Evolutionary conservation across 2,113 vertebrate species (phyloP), one percentile per base, ranked within the genome.

Genomic region (Embiotoca jacksoni): DNA sequence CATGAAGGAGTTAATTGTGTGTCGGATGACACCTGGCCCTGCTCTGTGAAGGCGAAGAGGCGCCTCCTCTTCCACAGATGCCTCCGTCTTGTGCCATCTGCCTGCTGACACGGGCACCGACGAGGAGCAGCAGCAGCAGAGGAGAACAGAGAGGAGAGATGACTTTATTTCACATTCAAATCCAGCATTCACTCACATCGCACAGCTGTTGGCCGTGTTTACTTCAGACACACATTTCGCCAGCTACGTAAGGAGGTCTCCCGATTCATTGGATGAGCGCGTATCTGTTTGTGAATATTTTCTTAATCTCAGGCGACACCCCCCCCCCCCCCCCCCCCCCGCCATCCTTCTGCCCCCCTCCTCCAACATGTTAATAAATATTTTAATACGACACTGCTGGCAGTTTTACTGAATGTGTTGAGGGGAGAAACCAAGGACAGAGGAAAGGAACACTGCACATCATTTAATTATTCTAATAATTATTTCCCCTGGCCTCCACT

Each of bases 1-100:
- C 81, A 79, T 77, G 83, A 80, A 76, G 65, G 78, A 82, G 84
- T 82, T 80, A 72, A 81, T 80, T 66, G 71, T 70, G 80, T 41
- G 50, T 74, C 86, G 80, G 88, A 85, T 72, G 85, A 89, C 86
- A 85, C 89, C 87, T 88, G 89, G 80, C 78, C 49, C 50, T 76
- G 73, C 81, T 90, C 86, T 64, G 76, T 72, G 81, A 84, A 79
- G 81, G 58, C 58, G 72, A 73, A 65, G 46, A 56, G 62, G 70
- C 47, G 1, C 83, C 81, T 85, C 80, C 83, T 74, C 75, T 74
- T 44, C 44, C 75, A 68, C 90, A 88, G 89, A 86, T 84, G 85
- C 68, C 35, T 52, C 56, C 6, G 46, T 78, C 75, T 68, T 55
- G 52, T 14, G 6, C 90, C 90, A 90, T 91, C 90, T 91, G 91